Evolutionary conservation across 2,888 invertebrate species (phyloP), one percentile per base, ranked within the genome.

Genomic region (Strigamia crassipes): DNA sequence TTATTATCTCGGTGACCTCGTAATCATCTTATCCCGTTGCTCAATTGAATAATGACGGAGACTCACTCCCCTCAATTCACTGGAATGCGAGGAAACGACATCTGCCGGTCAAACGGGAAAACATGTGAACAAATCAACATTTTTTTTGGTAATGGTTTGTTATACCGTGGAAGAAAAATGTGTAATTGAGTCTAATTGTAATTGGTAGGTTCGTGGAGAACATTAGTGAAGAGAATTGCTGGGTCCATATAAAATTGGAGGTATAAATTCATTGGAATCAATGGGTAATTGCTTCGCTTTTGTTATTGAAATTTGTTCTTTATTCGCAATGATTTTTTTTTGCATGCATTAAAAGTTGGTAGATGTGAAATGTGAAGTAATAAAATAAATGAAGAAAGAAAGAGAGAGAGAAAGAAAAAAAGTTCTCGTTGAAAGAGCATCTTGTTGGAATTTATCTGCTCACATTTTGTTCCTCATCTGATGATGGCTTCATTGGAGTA

Each of bases 401-500:
- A n/a, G n/a, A n/a, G n/a, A n/a, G n/a, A n/a, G n/a, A n/a, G n/a
- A n/a, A n/a, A n/a, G n/a, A 73, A 31, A 31, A 18, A 18, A 6
- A 56, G 56, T 56, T 56, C 18, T 56, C 2, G 56, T 56, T n/a
- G 73, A 31, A 23, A 73, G 27, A 73, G 73, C 73, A 73, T 73
- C 73, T 73, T 73, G 73, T 73, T 13, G 1, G 73, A 73, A 73
- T 73, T 73, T 73, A 73, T 73, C 27, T 73, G 27, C 73, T 56
- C 27, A 27, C 12, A n/a, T 73, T 73, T 73, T 12, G 12, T 73
- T n/a, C 61, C 31, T 31, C 73, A 73, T 73, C n/a, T 73, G 73
- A 73, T 73, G 73, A 73, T 73, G 73, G 73, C 73, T 73, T 73
- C 73, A 73, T 73, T 73, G 73, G 73, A 73, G 73, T 73, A 73